Conservation (phyloP, 2,888 invertebrate species). For the Scaptomyza tumidula region DNA sequence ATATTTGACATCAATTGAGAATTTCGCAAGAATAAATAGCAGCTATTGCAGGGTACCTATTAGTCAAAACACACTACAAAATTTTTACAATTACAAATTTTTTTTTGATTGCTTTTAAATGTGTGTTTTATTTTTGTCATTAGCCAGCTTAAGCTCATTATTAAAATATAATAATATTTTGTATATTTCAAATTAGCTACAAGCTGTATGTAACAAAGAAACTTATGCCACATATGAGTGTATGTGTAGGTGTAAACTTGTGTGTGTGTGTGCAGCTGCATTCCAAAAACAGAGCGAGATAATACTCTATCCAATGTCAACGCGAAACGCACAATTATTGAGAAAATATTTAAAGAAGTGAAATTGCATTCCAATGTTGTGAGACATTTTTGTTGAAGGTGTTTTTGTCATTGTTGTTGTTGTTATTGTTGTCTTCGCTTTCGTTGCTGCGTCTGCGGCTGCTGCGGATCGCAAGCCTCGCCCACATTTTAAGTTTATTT, state of each 20-base stretch:
- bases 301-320: constrained; percentile 13
- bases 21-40: too few relatives aligned
- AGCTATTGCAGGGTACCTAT: background rate
- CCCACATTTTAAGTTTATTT: constrained; percentile 54
- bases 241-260: background rate
- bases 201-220: background rate
- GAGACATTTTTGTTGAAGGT: constrained; percentile 40
- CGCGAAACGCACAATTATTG: constrained; percentile 65
- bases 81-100: background rate
- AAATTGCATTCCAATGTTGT: constrained; percentile 79
- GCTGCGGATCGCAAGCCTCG: constrained; percentile 59
- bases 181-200: background rate
- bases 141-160: background rate
- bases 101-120: background rate
- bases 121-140: background rate
- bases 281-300: constrained; percentile 9
- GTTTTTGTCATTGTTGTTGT: background rate
- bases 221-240: background rate
- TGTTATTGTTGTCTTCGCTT: constrained; percentile 17
- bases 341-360: constrained; percentile 80
- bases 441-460: constrained; percentile 8
- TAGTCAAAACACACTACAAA: background rate
- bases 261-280: background rate
- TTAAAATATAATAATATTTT: background rate
- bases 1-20: too few relatives aligned